Evolutionary conservation across 2,888 invertebrate species (phyloP).

Genomic region (Sycophila texana): DNA sequence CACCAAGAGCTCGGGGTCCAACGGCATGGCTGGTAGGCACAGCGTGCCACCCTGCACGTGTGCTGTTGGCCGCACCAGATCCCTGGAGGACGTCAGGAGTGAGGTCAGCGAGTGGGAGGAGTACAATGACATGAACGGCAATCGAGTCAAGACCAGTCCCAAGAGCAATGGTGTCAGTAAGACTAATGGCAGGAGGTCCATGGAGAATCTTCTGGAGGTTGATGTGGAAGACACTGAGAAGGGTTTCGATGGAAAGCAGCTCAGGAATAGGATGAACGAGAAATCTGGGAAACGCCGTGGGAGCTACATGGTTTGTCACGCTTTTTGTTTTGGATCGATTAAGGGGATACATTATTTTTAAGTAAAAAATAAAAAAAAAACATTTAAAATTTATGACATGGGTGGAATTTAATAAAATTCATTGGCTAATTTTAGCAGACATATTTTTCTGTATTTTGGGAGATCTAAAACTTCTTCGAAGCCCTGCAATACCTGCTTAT

Average conservation of each 20-base stretch:
- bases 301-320: conserved; percentile 72
- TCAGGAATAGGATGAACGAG: conserved; percentile 61
- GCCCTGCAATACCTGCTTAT: too few species aligned
- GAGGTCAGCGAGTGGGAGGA: conserved; percentile 82
- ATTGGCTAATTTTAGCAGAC: too few species aligned
- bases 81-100: conserved; percentile 84
- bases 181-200: conserved; percentile 81
- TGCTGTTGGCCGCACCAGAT: conserved; percentile 80
- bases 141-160: conserved; percentile 76
- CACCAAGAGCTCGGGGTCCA: conserved; percentile 64
- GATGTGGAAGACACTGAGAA: conserved; percentile 61
- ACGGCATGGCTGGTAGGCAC: conserved; percentile 56
- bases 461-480: too few species aligned
- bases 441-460: too few species aligned
- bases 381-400: too few species aligned
- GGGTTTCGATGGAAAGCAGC: conserved; percentile 63
- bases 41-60: conserved; percentile 79
- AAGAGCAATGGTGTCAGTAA: conserved; percentile 77
- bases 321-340: not conserved
- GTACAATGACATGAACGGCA: conserved; percentile 81
- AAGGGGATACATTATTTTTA: not conserved
- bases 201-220: conserved; percentile 81
- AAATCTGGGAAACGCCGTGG: conserved; percentile 67
- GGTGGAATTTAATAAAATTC: too few species aligned
- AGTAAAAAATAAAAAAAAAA: not conserved